phyloP scores from a whole-genome alignment of 2,888 invertebrate genomes.

The Acanthoscelides obtectus region DNA sequence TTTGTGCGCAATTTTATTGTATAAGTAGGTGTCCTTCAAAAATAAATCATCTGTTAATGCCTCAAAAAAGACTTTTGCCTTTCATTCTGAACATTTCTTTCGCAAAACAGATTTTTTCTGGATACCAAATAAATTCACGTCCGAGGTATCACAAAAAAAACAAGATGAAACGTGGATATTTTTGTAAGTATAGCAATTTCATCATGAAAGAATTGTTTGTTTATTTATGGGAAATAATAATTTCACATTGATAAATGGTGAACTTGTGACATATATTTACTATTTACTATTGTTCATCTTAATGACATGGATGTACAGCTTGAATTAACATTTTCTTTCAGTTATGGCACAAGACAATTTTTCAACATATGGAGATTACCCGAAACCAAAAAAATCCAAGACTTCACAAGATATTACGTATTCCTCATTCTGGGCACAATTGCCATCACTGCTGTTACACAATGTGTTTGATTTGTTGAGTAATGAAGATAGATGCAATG shows the following conservation, averaged over 20 bases:
- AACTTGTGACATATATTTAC: not conserved
- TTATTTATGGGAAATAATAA: not conserved
- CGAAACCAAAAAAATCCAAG: slow-evolving; percentile 45
- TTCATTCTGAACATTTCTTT: not conserved
- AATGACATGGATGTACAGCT: not conserved
- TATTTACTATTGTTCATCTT: not conserved
- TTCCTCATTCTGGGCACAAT: slow-evolving; percentile 39
- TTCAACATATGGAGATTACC: slow-evolving; percentile 39
- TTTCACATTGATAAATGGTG: not conserved
- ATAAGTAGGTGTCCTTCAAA: not conserved
- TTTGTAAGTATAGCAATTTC: not conserved
- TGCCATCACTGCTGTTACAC: slow-evolving; percentile 43
- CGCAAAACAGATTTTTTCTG: not conserved
- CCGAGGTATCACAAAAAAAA: not conserved
- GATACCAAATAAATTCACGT: not conserved
- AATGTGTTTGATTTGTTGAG: slow-evolving; percentile 42
- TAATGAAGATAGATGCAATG: slow-evolving; percentile 41
- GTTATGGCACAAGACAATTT: slow-evolving; percentile 41
- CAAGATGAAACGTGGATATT: not conserved
- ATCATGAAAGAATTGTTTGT: not conserved
- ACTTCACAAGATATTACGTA: slow-evolving; percentile 30
- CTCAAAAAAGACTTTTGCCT: not conserved
- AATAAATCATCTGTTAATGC: not conserved
- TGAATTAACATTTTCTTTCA: slow-evolving; percentile 9
- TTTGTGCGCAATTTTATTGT: not conserved